Conservation (phyloP, 2,113 vertebrate species). For the Murina feae region DNA sequence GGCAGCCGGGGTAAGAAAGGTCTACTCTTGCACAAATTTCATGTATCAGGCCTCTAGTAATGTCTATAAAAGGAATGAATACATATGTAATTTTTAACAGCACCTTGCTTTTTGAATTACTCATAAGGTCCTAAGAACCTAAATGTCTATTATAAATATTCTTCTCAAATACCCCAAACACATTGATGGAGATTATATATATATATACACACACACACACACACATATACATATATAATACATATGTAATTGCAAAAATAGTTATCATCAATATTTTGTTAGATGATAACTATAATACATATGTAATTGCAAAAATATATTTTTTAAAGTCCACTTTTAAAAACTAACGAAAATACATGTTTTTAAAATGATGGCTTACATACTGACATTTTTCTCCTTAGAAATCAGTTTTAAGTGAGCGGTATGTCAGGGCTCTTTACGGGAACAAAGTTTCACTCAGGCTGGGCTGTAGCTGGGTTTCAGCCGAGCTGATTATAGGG, state of each 20-base stretch:
- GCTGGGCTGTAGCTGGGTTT: background rate
- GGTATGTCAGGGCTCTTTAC: background rate
- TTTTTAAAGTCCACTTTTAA: background rate
- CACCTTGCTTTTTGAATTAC: background rate
- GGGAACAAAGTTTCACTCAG: slow-evolving; percentile 17
- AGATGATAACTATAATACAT: background rate
- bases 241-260: background rate
- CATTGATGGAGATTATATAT: background rate
- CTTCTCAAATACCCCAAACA: background rate
- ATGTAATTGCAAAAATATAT: background rate
- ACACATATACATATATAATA: background rate
- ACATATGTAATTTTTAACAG: background rate
- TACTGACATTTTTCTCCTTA: background rate
- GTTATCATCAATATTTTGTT: too few species aligned
- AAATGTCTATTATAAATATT: background rate
- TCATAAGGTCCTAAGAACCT: background rate
- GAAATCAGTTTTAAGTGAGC: slow-evolving; percentile 36
- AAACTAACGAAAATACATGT: background rate
- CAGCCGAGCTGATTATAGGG: slow-evolving; percentile 46
- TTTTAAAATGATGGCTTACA: background rate
- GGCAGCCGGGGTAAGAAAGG: too few species aligned
- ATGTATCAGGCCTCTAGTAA: background rate
- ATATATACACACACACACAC: too few species aligned
- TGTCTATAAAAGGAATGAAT: background rate
- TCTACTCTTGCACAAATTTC: too few species aligned